Conservation (phyloP, 1,140 invertebrate species). For the Pseudomyrmex dendroicus region DNA sequence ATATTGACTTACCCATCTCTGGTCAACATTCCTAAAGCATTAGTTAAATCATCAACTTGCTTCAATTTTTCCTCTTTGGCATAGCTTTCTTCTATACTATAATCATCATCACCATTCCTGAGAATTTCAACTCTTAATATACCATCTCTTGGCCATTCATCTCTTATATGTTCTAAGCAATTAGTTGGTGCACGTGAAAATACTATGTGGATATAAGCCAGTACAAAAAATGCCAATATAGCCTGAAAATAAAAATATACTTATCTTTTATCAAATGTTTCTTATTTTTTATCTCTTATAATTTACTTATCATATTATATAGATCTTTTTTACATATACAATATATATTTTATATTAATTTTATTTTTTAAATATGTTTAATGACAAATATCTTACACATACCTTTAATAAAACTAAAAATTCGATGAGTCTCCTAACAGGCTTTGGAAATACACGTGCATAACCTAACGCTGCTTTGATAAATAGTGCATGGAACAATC, state of each 20-base stretch:
- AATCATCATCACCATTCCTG: constrained; percentile 89
- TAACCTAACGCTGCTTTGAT: constrained; percentile 96
- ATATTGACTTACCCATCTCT: constrained; percentile 87
- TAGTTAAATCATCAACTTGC: constrained; percentile 88
- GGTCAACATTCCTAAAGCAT: constrained; percentile 88
- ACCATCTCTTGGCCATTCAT: constrained; percentile 97
- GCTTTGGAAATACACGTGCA: constrained; percentile 94
- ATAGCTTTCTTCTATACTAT: constrained; percentile 93
- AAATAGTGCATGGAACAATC: constrained; percentile 98
- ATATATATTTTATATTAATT: too few relatives aligned
- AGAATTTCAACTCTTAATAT: constrained; percentile 98
- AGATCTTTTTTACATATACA: too few relatives aligned
- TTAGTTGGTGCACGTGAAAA: constrained; percentile 97
- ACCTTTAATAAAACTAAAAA: constrained; percentile 95
- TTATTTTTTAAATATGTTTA: not conserved
- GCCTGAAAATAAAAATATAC: constrained; percentile 87
- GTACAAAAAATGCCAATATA: constrained; percentile 94
- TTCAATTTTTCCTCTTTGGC: constrained; percentile 91
- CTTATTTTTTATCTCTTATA: not conserved
- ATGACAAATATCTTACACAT: constrained; percentile 68
- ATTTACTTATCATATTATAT: not conserved
- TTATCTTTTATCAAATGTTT: not conserved
- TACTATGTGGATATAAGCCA: constrained; percentile 97
- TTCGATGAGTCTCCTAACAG: constrained; percentile 94
- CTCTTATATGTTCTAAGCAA: constrained; percentile 95